Base-by-base conservation (phyloP, 1,140 invertebrate species). In the Diachasma alloeum region DNA sequence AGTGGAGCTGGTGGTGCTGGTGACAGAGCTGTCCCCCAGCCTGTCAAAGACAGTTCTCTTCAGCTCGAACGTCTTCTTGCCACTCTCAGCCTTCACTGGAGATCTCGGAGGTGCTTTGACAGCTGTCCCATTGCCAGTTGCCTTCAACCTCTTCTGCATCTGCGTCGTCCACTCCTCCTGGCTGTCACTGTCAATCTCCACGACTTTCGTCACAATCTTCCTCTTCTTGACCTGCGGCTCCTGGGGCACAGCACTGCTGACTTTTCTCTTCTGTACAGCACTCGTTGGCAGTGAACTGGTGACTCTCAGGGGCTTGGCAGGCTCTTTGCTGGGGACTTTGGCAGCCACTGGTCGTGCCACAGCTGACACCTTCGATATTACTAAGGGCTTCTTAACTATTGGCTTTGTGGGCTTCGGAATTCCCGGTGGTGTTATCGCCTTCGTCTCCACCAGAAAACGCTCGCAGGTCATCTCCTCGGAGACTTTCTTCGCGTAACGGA, bases 401-500 rank as follows among this genome's bases (percentile, higher is more conserved):
- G 53, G 5, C 17, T 75, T 83, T 83, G 6, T 72, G 11, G n/a
- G 42, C 26, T 39, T 59, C 8, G 4, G 37, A 15, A 15, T 26
- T 24, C 5, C 24, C 4, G 15, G 13, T 63, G 8, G 76, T 67
- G 39, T 72, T 63, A 0, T 78, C 19, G 88, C 87, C 37, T 87
- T 86, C 0, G 88, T 83, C 17, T 87, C 87, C 1, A 89, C 87
- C 0, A 90, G 75, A 74, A 89, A 89, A 70, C 81, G 84, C 74
- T 91, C 85, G 89, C 92, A 89, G 0, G 87, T 89, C 17, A 86
- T 88, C 83, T 94, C 91, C 78, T 91, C 91, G 63, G 93, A 91
- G 10, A 94, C 92, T 80, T 91, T 90, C 83, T 94, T 94, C 0
- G 94, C 93, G 88, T 95, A 94, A 81, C 94, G 92, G 0, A 95